Evolutionary conservation across 2,888 invertebrate species (phyloP), one percentile per base, ranked within the genome.

Genomic region (Orchesella flavescens): DNA sequence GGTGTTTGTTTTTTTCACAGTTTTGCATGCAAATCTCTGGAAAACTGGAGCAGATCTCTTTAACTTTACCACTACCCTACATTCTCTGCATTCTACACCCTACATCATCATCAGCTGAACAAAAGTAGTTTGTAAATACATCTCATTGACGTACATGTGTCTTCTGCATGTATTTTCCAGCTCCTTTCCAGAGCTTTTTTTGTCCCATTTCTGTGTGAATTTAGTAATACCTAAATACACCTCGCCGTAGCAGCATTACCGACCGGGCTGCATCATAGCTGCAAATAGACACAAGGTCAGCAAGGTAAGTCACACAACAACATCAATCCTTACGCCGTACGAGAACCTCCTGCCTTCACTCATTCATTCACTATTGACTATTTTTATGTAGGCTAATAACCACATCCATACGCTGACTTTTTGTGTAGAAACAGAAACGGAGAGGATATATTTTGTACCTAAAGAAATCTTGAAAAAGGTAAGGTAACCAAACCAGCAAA

Each of bases 221-320:
- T 24, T 65, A 34, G 24, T 15, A 5, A 24, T 24, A 43, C 10
- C 49, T 3, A 15, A 9, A 53, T 53, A 53, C 15, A 53, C 53
- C 9, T 15, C 17, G 46, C 46, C 44, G 59, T 44, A n/a, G n/a
- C n/a, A n/a, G n/a, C n/a, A n/a, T 34, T 7, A 7, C 34, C 2
- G 34, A 2, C 34, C 2, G 53, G n/a, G 1, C 10, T 53, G 53
- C 44, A 63, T 74, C 74, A 74, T 13, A 46, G 61, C 74, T 46
- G 74, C 49, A 74, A 74, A 74, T 74, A 74, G 43, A 19, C n/a
- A 49, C 74, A 74, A 74, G 74, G 74, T 74, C 74, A 74, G 43
- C 23, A 17, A 59, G 21, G 23, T 59, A 72, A 59, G 57, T 72
- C 72, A 72, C 59, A 53, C 10, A 49, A 49, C 13, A 12, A 13